Percentiles rank a stretch among this genome's conserved stretches.
Evolutionary conservation across 2,888 invertebrate species (phyloP).

Genomic region (Neoaliturus tenellus): DNA sequence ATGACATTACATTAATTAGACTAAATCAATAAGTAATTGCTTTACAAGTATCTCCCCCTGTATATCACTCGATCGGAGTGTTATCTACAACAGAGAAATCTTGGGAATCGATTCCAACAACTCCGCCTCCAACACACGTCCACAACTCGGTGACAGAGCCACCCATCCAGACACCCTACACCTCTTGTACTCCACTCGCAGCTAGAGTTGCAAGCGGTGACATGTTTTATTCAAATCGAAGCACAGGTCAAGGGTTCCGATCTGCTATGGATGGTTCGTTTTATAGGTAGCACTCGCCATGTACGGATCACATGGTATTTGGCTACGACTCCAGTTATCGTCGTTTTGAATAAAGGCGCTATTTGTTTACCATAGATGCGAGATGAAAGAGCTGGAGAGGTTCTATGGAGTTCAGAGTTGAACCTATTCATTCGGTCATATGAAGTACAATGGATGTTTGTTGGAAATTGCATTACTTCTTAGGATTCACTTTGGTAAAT

Average conservation of each 20-base stretch:
- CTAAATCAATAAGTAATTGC: too few species aligned
- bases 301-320: neutral
- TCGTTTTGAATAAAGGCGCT: neutral
- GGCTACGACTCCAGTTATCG: neutral
- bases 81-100: neutral
- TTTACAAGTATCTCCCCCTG: too few species aligned
- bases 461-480: too few species aligned
- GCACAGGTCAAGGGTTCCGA: neutral
- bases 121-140: neutral
- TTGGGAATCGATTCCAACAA: neutral
- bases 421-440: too few species aligned
- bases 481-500: too few species aligned
- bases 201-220: slow-evolving; percentile 28
- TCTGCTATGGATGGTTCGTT: neutral
- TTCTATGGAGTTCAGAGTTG: too few species aligned
- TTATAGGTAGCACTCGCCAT: neutral
- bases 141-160: neutral
- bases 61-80: neutral
- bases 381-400: neutral
- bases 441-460: too few species aligned
- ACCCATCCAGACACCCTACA: slow-evolving; percentile 29
- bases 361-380: neutral
- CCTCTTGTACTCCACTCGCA: neutral
- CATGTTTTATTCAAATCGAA: slow-evolving; percentile 31
- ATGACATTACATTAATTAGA: too few species aligned